These are phyloP conservation scores for Sesia apiformis DNA, from an alignment of 2,888 invertebrate genomes.

Conservation along the genomic window DNA sequence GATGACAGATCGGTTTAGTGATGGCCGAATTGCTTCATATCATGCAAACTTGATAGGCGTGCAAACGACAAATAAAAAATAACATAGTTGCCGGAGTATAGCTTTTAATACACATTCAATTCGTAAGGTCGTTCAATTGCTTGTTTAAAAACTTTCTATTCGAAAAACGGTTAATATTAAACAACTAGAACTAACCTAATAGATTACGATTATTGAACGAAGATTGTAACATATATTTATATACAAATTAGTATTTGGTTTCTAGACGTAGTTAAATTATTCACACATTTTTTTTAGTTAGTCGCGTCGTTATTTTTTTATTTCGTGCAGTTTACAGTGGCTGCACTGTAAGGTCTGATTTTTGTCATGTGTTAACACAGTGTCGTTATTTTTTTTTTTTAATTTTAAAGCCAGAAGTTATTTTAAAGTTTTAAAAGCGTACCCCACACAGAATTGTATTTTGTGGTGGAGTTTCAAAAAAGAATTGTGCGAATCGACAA, in stretches of 20 bases:
- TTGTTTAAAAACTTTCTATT: neutral
- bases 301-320: neutral
- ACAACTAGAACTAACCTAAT: neutral
- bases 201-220: neutral
- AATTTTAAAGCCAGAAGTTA: neutral
- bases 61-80: too few relatives aligned
- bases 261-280: slow-evolving; percentile 22
- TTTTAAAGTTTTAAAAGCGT: too few relatives aligned
- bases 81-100: too few relatives aligned
- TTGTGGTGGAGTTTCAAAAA: too few relatives aligned
- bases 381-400: neutral
- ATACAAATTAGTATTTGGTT: slow-evolving; percentile 64
- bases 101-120: too few relatives aligned
- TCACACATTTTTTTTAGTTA: neutral
- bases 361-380: neutral
- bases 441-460: too few relatives aligned
- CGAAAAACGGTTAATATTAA: neutral
- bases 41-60: too few relatives aligned
- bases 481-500: too few relatives aligned
- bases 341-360: neutral
- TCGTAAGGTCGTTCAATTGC: too few relatives aligned
- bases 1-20: too few relatives aligned
- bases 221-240: slow-evolving; percentile 9
- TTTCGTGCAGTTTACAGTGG: neutral
- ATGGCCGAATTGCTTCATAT: too few relatives aligned